Percentiles rank a stretch among this genome's conserved stretches.
phyloP scores from a whole-genome alignment of 2,113 vertebrate species.

The Tyto alba region DNA sequence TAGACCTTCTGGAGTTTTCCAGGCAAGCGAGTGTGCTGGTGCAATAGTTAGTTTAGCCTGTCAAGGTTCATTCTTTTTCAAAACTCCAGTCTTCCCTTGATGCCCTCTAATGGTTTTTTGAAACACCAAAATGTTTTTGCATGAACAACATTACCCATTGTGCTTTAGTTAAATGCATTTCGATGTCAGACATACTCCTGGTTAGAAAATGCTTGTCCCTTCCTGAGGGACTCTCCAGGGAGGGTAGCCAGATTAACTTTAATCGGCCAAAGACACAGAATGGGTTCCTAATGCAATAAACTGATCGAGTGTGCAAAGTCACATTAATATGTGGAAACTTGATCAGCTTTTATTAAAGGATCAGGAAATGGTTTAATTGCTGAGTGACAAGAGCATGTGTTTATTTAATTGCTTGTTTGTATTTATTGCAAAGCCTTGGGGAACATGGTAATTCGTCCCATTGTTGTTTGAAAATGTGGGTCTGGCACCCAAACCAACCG shows the following conservation, averaged over 20 bases:
- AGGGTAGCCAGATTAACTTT: not conserved
- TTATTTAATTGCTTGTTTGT: constrained; percentile 47
- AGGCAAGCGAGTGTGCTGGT: constrained; percentile 18
- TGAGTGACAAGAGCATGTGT: constrained; percentile 32
- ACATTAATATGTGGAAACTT: constrained; percentile 18
- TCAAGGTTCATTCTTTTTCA: constrained; percentile 70
- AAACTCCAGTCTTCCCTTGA: constrained; percentile 59
- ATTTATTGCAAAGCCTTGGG: constrained; percentile 19
- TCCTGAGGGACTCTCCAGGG: constrained; percentile 32
- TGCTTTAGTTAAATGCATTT: constrained; percentile 67
- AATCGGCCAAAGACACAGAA: constrained; percentile 18
- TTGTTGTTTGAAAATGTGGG: constrained; percentile 18
- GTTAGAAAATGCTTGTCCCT: constrained; percentile 7
- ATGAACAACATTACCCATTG: constrained; percentile 59
- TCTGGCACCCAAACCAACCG: not conserved
- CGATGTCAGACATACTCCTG: constrained; percentile 54
- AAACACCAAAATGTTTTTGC: constrained; percentile 70
- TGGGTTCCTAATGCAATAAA: constrained; percentile 5
- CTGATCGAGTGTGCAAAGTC: not conserved
- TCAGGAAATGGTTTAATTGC: constrained; percentile 19
- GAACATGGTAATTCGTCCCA: not conserved
- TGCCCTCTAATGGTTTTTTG: constrained; percentile 71
- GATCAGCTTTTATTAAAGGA: constrained; percentile 5
- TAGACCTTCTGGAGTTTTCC: constrained; percentile 58
- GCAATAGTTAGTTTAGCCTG: constrained; percentile 59